phyloP scores from a whole-genome alignment of 2,888 invertebrate species.

The Platypus cylindrus region DNA sequence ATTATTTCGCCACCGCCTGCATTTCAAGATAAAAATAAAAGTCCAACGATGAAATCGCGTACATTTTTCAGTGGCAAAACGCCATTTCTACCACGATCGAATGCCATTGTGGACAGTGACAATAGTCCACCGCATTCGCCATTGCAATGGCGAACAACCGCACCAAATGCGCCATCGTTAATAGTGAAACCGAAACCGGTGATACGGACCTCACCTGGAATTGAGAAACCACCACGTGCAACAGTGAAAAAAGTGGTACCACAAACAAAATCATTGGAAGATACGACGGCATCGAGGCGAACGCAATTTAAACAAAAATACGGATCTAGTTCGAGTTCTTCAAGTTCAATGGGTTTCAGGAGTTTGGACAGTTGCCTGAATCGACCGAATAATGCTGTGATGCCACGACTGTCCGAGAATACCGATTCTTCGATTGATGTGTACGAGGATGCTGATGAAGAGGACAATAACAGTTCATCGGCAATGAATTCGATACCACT shows the following conservation, averaged over 20 bases:
- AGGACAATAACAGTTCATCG: conserved; percentile 39
- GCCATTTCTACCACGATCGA: conserved; percentile 41
- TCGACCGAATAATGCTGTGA: conserved; percentile 24
- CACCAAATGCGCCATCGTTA: conserved; percentile 22
- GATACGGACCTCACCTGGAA: conserved; percentile 15
- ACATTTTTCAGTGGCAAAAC: conserved; percentile 37
- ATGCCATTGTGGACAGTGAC: conserved; percentile 43
- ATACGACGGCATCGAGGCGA: conserved; percentile 40
- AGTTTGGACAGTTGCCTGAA: conserved; percentile 47
- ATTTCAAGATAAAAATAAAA: conserved; percentile 43
- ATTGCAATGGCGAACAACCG: conserved; percentile 30
- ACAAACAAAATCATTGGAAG: conserved; percentile 43
- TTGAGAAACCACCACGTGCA: conserved; percentile 18
- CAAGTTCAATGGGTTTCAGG: conserved; percentile 48
- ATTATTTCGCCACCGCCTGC: conserved; percentile 59
- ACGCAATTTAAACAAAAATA: conserved; percentile 45
- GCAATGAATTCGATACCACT: conserved; percentile 17
- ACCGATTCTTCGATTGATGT: conserved; percentile 38
- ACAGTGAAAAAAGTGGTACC: conserved; percentile 28
- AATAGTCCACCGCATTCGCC: conserved; percentile 40
- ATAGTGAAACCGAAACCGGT: conserved; percentile 17
- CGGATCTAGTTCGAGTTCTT: conserved; percentile 39
- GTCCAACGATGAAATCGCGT: conserved; percentile 22
- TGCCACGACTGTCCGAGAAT: conserved; percentile 40
- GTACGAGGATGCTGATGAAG: conserved; percentile 38